A percentile compares a stretch with the other conserved stretches of the same genome.
phyloP scores from a whole-genome alignment of 2,888 invertebrate genomes.

The Mythimna impura region DNA sequence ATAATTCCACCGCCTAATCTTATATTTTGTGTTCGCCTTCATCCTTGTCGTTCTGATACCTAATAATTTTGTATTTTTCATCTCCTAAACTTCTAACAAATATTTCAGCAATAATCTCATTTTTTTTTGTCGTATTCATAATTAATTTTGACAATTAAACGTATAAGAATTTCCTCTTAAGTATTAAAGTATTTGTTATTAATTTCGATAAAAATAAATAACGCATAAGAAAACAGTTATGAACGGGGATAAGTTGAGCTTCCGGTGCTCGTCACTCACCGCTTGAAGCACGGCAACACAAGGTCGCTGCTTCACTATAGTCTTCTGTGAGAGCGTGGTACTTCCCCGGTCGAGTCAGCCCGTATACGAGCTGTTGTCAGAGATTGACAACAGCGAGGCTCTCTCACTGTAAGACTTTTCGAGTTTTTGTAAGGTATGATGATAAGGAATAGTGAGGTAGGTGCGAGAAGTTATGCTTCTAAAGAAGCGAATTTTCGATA shows the following conservation, averaged over 20 bases:
- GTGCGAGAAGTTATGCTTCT: too few species aligned
- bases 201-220: not conserved
- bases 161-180: not conserved
- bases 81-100: not conserved
- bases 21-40: not conserved
- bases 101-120: not conserved
- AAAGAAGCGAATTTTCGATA: too few species aligned
- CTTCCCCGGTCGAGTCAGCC: constrained; percentile 29
- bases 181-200: not conserved
- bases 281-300: constrained; percentile 10
- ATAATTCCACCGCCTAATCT: not conserved
- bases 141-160: not conserved
- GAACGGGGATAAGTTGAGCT: not conserved
- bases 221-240: not conserved
- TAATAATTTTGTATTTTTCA: not conserved
- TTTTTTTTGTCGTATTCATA: not conserved
- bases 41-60: not conserved
- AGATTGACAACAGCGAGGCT: constrained; percentile 6
- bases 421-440: too few species aligned
- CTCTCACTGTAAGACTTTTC: not conserved
- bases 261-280: constrained; percentile 25
- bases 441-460: too few species aligned
- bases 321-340: constrained; percentile 24
- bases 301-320: not conserved
- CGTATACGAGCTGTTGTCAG: constrained; percentile 3